Conservation (phyloP, 2,113 vertebrate genomes). For the Crypturellus undulatus region DNA sequence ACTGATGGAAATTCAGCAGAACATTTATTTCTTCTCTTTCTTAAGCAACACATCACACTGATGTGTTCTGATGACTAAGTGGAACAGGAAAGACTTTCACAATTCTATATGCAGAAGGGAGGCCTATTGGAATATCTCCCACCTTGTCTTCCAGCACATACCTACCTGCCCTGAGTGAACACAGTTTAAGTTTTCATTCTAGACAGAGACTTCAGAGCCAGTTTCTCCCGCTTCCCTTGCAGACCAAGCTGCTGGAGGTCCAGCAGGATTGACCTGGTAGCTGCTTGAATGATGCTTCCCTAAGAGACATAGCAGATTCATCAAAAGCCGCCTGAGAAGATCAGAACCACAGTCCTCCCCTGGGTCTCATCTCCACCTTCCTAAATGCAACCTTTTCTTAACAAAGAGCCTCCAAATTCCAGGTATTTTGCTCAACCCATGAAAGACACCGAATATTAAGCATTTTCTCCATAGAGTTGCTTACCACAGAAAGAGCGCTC, state of each 20-base stretch:
- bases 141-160: background rate
- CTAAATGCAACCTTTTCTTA: background rate
- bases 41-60: background rate
- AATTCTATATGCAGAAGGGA: background rate
- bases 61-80: background rate
- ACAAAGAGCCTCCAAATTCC: background rate
- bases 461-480: background rate
- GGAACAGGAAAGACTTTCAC: background rate
- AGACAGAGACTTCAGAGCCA: background rate
- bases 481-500: background rate
- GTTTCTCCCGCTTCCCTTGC: background rate
- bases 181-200: rapidly evolving
- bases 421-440: background rate
- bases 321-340: background rate
- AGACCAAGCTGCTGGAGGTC: background rate
- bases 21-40: background rate
- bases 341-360: background rate
- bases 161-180: background rate
- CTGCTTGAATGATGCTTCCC: background rate
- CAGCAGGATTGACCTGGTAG: background rate
- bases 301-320: background rate
- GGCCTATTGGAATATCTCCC: slow-evolving; percentile 14
- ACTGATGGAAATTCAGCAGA: background rate
- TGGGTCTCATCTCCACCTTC: background rate
- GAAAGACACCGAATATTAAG: rapidly evolving